Conservation (phyloP, 2,888 invertebrate genomes). For the Chydorus sphaericus region DNA sequence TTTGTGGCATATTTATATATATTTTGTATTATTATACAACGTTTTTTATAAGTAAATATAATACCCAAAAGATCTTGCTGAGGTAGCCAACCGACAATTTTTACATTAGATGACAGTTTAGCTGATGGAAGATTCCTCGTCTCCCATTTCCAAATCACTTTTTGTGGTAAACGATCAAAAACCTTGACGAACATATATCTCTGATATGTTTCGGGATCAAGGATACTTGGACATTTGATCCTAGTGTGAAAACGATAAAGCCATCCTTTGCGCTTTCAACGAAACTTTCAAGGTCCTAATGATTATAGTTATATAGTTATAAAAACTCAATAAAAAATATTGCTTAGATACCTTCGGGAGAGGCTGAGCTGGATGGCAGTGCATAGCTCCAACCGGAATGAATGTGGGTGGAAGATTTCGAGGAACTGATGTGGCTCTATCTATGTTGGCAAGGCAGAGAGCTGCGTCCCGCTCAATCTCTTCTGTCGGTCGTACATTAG, state of each 20-base stretch:
- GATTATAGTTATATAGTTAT: background rate
- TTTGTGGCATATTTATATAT: too few relatives aligned
- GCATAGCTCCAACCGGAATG: background rate
- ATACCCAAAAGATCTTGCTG: slow-evolving; percentile 51
- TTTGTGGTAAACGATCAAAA: background rate
- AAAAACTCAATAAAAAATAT: background rate
- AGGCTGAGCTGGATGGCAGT: background rate
- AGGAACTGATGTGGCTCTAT: background rate
- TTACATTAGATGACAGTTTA: slow-evolving; percentile 42
- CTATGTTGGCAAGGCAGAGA: background rate
- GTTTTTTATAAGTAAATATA: background rate
- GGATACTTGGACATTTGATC: background rate
- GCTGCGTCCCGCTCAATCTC: background rate
- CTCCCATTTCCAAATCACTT: slow-evolving; percentile 69
- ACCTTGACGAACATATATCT: slow-evolving; percentile 3
- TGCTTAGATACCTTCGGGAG: background rate
- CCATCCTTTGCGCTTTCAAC: slow-evolving; percentile 33
- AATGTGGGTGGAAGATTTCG: background rate
- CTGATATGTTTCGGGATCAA: background rate
- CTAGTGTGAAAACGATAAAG: background rate
- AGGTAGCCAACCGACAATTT: slow-evolving; percentile 49
- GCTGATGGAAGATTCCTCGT: slow-evolving; percentile 29
- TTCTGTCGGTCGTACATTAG: background rate
- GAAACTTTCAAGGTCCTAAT: slow-evolving; percentile 40
- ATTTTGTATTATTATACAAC: too few relatives aligned